Conservation (phyloP, 2,797 vertebrate species). For the Mastacembelus armatus region DNA sequence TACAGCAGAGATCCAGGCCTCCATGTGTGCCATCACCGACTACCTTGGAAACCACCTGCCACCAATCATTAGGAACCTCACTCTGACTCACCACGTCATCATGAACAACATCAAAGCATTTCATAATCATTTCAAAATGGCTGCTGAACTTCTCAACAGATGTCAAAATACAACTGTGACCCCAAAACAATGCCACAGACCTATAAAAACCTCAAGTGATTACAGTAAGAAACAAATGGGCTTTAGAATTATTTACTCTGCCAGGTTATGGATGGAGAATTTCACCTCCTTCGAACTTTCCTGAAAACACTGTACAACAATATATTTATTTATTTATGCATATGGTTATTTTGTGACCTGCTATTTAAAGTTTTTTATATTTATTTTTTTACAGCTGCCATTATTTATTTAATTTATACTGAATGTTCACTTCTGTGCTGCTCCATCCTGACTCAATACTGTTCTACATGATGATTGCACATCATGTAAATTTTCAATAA, state of each 20-base stretch:
- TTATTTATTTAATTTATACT: too few relatives aligned
- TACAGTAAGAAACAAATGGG: neutral
- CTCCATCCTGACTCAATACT: constrained; percentile 7
- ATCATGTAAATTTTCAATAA: neutral
- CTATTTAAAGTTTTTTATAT: too few relatives aligned
- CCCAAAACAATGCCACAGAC: neutral
- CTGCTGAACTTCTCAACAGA: accelerated
- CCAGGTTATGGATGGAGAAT: constrained; percentile 47
- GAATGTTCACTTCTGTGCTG: too few relatives aligned
- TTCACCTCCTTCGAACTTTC: neutral
- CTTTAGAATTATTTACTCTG: constrained; percentile 29
- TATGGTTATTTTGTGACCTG: too few relatives aligned
- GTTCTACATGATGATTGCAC: neutral
- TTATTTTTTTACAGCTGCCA: too few relatives aligned
- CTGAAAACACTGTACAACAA: neutral
- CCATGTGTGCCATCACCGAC: constrained; percentile 42
- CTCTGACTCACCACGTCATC: accelerated
- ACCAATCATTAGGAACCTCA: accelerated
- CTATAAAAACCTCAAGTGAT: accelerated
- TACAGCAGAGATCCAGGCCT: neutral
- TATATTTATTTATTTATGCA: too few relatives aligned
- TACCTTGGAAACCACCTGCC: constrained; percentile 39
- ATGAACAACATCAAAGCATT: accelerated
- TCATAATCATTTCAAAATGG: accelerated
- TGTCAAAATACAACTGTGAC: accelerated